Conservation (phyloP, 1,140 invertebrate genomes). For the Cotesia glomerata region DNA sequence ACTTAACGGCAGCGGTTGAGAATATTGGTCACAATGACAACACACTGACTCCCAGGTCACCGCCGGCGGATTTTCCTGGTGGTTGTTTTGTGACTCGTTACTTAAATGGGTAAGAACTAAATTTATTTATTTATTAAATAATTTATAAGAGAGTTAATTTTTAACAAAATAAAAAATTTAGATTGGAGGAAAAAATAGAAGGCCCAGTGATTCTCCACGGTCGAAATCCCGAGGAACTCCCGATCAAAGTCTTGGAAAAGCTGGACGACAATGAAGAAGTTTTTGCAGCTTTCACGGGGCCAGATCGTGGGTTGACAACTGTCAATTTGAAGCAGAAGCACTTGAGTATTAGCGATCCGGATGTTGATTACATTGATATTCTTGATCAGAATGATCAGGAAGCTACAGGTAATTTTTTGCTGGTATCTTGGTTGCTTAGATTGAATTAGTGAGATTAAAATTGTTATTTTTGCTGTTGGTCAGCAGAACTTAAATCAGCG, state of each 20-base stretch:
- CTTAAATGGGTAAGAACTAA: conserved; percentile 69
- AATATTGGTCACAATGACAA: conserved; percentile 58
- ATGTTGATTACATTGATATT: conserved; percentile 79
- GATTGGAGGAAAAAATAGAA: conserved; percentile 58
- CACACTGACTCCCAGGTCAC: conserved; percentile 43
- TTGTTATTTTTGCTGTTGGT: no score
- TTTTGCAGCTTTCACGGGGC: conserved; percentile 75
- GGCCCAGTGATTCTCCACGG: conserved; percentile 71
- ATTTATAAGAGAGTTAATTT: neutral
- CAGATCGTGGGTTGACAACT: conserved; percentile 76
- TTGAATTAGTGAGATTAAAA: no score
- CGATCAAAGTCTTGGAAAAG: conserved; percentile 64
- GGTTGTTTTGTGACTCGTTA: conserved; percentile 77
- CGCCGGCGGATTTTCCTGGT: conserved; percentile 63
- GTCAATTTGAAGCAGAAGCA: conserved; percentile 73
- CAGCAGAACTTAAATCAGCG: no score
- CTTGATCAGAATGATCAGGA: conserved; percentile 67
- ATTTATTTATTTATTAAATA: conserved; percentile 27
- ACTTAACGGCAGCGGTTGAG: conserved; percentile 65
- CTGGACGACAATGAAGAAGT: conserved; percentile 66
- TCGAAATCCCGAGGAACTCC: conserved; percentile 71
- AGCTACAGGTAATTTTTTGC: conserved; percentile 50
- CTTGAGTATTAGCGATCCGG: conserved; percentile 70
- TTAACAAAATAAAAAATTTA: conserved; percentile 30
- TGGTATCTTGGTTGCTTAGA: no score